Conservation (phyloP, 2,797 vertebrate genomes). For the Notoglanidium macrostoma region DNA sequence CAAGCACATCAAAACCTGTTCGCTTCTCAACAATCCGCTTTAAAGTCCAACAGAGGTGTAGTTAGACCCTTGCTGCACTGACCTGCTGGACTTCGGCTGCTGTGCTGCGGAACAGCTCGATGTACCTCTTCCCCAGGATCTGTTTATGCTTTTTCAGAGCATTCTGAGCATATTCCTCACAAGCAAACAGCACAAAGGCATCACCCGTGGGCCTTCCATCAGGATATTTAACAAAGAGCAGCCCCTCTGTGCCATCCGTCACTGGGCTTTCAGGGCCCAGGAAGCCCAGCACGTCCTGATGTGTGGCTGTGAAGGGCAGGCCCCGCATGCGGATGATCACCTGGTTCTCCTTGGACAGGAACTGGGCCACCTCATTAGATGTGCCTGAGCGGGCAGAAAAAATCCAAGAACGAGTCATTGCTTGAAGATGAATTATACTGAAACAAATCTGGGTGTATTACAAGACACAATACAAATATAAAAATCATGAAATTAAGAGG, state of each 20-base stretch:
- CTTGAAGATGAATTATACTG: background rate
- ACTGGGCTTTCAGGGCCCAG: slow-evolving; percentile 89
- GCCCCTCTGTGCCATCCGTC: slow-evolving; percentile 86
- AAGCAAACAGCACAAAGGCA: slow-evolving; percentile 94
- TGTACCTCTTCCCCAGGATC: slow-evolving; percentile 95
- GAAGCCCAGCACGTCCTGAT: slow-evolving; percentile 88
- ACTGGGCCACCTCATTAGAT: slow-evolving; percentile 95
- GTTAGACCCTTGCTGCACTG: background rate
- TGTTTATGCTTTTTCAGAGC: slow-evolving; percentile 96
- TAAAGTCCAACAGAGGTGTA: background rate
- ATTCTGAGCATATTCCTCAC: slow-evolving; percentile 93
- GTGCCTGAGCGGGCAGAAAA: slow-evolving; percentile 76
- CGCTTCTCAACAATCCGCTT: background rate
- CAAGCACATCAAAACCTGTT: background rate
- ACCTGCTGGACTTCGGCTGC: slow-evolving; percentile 94
- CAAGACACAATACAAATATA: background rate
- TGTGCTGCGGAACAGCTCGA: slow-evolving; percentile 95
- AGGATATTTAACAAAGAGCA: slow-evolving; percentile 95
- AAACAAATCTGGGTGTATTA: background rate
- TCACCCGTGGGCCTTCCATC: slow-evolving; percentile 95
- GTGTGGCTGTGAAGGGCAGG: slow-evolving; percentile 88
- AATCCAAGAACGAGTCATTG: background rate
- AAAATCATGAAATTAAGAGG: background rate
- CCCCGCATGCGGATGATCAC: slow-evolving; percentile 94
- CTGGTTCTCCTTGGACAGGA: slow-evolving; percentile 94